phyloP scores from a whole-genome alignment of 2,888 invertebrate species.

The Imbricaverruca yamaguchii region DNA sequence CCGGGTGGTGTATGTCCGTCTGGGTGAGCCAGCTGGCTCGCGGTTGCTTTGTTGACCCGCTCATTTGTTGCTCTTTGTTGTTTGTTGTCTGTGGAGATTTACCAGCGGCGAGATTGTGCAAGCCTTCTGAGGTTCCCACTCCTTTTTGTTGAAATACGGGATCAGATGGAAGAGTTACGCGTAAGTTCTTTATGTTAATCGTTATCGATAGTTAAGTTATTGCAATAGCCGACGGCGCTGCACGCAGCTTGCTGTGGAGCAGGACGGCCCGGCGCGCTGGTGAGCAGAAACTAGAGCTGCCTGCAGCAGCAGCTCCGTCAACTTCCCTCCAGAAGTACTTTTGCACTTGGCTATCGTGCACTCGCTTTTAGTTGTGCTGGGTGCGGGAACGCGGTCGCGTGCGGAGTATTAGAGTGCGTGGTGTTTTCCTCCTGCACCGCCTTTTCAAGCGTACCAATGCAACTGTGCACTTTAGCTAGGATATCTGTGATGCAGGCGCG shows the following conservation, averaged over 20 bases:
- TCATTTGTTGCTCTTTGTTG: neutral
- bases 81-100: neutral
- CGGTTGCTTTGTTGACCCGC: too few relatives aligned
- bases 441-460: neutral
- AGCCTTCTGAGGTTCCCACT: too few relatives aligned
- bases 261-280: neutral
- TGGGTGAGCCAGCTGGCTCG: too few relatives aligned
- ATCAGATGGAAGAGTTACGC: neutral
- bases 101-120: neutral
- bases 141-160: neutral
- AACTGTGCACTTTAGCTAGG: too few relatives aligned
- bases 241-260: neutral
- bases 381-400: neutral
- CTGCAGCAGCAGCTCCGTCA: neutral
- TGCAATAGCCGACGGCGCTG: neutral
- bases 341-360: neutral
- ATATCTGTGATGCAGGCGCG: neutral
- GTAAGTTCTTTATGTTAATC: neutral
- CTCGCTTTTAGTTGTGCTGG: constrained; percentile 7
- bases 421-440: neutral
- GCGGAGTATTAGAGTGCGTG: neutral
- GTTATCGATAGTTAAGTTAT: neutral
- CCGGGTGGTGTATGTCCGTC: neutral
- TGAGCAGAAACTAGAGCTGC: neutral
- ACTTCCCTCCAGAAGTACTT: neutral